Evolutionary conservation across 2,888 invertebrate genomes (phyloP).

Genomic region (Cosmia pyralina): DNA sequence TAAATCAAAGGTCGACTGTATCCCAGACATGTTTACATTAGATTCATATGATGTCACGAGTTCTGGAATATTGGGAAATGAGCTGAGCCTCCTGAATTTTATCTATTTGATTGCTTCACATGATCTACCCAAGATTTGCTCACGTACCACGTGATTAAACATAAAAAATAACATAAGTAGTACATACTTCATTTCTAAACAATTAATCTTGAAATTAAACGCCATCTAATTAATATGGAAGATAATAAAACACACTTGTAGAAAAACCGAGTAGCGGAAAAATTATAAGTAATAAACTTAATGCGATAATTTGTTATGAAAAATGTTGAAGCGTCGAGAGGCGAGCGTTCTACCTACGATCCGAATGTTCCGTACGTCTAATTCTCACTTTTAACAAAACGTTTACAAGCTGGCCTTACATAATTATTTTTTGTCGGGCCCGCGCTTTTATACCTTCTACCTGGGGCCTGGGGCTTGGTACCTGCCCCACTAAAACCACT

Average conservation of each 20-base stretch:
- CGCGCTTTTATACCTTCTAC: slow-evolving; percentile 80
- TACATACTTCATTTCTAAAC: slow-evolving; percentile 37
- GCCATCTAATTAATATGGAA: slow-evolving; percentile 66
- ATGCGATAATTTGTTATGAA: slow-evolving; percentile 66
- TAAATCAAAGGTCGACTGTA: slow-evolving; percentile 67
- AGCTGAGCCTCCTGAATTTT: slow-evolving; percentile 56
- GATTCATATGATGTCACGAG: slow-evolving; percentile 58
- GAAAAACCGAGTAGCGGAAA: slow-evolving; percentile 65
- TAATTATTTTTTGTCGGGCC: slow-evolving; percentile 75
- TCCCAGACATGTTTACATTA: slow-evolving; percentile 64
- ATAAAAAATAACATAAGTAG: slow-evolving; percentile 28
- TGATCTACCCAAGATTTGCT: not conserved
- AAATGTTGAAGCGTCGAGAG: slow-evolving; percentile 51
- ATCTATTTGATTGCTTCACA: slow-evolving; percentile 48
- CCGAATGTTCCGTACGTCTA: slow-evolving; percentile 62
- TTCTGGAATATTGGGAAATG: slow-evolving; percentile 63
- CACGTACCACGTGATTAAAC: not conserved
- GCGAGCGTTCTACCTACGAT: slow-evolving; percentile 42
- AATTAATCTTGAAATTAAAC: slow-evolving; percentile 67
- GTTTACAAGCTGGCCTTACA: slow-evolving; percentile 70
- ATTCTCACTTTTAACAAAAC: slow-evolving; percentile 76
- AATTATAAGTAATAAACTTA: slow-evolving; percentile 66
- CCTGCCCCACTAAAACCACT: slow-evolving; percentile 83
- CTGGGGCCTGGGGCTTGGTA: slow-evolving; percentile 82
- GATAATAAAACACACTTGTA: slow-evolving; percentile 64